Base-by-base conservation (phyloP, 37 sponge, comb jelly and placozoan species). In the Ephydatia muelleri region DNA sequence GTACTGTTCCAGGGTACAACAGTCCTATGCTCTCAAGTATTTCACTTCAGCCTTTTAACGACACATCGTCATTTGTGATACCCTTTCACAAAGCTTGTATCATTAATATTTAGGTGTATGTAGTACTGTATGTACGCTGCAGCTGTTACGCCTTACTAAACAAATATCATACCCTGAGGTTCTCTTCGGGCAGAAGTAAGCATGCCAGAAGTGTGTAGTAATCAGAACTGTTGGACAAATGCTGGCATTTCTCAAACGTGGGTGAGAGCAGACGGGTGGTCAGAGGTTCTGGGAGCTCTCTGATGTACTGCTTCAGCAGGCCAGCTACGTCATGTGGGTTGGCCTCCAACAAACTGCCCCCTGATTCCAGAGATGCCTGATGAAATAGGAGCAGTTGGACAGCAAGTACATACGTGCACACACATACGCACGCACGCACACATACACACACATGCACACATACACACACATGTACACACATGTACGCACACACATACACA, bases 281-380 rank as follows among this genome's bases (percentile, higher is more conserved):
- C 11, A 92, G 83, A 33, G 89, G 89, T 19, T 70, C 38, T 14
- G 93, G 93, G 2, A 92, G 78, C 65, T 92, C 86, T 22, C 93
- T 78, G 22, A 92, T 78, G 36, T 78, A 92, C 74, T 81, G 85
- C 75, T 92, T 92, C 57, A 92, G 84, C 70, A 92, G 57, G 48
- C 43, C 29, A 27, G 93, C 93, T 16, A 88, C 86, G 66, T 88
- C 89, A 69, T 92, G 93, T 27, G 68, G 30, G 68, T 84, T 80
- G 68, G 80, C 5, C 21, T 38, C 26, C 37, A 38, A n/a, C 5
- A 85, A 40, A 49, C 9, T 27, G 13, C 22, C 23, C 5, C 83
- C 73, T 43, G 49, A 34, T 29, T 88, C 84, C 23, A 88, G 73
- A 3, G 38, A 34, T 48, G 72, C 47, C 89, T 88, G 69, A 57